Base-by-base conservation (phyloP, 2,113 vertebrate genomes). In the Hippolais icterina region DNA sequence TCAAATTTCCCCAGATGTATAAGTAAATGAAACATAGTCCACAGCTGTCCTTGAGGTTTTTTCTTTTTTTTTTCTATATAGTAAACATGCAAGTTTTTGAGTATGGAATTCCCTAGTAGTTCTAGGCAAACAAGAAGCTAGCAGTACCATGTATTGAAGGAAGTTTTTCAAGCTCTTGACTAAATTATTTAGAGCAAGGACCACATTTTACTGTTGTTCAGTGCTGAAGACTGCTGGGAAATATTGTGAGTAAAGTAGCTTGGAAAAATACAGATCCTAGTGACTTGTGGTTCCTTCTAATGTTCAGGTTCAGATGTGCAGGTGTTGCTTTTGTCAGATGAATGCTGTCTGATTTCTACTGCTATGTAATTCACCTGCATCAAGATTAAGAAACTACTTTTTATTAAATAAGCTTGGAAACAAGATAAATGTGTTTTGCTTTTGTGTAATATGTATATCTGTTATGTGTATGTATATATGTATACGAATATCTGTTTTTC, bases 341-440 rank as follows among this genome's bases (percentile, higher is more conserved):
- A 97, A 97, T 96, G 87, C 93, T 91, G 94, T 71, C 90, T 97
- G 97, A 93, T 97, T 97, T 98, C 92, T 86, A 53, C 93, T 93
- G 80, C 95, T 80, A 22, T 87, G 86, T 90, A 95, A 96, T 97
- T 97, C 95, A 97, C 93, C 86, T 98, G 90, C 83, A 83, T 83
- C 91, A 93, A 96, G 97, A 97, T 96, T 87, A 98, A 97, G 97
- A 94, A 94, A 95, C 84, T 79, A 37, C 61, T 93, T 97, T 96
- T 97, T 96, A 96, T 97, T 97, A 93, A 96, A 97, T 97, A 97
- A 97, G 87, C 93, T 95, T 97, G 87, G 94, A 95, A 97, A 95
- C 83, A 97, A 97, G 97, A 97, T 95, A 95, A 97, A 97, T 95
- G 81, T 91, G 89, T 94, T 96, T 89, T 93, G 69, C 74, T 93